These are phyloP conservation scores for Apocrypta bakeri DNA, from an alignment of 1,140 invertebrate species.

Conservation along the genomic window DNA sequence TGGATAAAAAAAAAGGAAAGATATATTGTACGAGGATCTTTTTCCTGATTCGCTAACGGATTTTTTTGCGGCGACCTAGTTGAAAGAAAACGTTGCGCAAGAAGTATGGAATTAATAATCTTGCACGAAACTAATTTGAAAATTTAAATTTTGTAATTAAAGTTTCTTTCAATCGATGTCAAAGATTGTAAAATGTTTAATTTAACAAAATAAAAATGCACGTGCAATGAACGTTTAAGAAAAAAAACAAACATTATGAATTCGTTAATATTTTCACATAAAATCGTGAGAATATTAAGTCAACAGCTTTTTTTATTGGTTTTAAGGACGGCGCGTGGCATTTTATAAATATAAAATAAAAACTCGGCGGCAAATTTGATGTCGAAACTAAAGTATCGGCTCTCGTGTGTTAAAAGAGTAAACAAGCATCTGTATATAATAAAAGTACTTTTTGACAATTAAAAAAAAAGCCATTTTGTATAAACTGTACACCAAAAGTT, in stretches of 20 bases:
- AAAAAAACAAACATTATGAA: too few relatives aligned
- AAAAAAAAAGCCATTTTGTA: background rate
- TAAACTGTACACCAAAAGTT: background rate
- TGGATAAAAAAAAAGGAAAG: too few relatives aligned
- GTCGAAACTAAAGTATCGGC: background rate
- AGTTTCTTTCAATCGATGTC: too few relatives aligned
- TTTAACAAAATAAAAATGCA: too few relatives aligned
- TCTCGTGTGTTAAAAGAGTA: slow-evolving; percentile 9
- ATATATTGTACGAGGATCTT: background rate
- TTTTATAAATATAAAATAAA: slow-evolving; percentile 5
- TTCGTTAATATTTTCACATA: too few relatives aligned
- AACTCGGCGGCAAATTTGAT: background rate
- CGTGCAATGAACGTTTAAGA: too few relatives aligned
- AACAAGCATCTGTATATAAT: background rate
- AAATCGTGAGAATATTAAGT: too few relatives aligned
- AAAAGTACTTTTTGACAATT: background rate
- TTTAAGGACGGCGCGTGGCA: background rate
- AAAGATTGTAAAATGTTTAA: too few relatives aligned
- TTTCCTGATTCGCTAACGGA: background rate
- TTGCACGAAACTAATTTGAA: background rate
- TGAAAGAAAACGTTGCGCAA: too few relatives aligned
- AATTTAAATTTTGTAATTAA: background rate
- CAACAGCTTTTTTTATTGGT: background rate
- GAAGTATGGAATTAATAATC: too few relatives aligned
- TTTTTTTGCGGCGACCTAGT: background rate